These are phyloP conservation scores for Yponomeuta plumbellus DNA, from an alignment of 2,888 invertebrate species.

Conservation along the genomic window DNA sequence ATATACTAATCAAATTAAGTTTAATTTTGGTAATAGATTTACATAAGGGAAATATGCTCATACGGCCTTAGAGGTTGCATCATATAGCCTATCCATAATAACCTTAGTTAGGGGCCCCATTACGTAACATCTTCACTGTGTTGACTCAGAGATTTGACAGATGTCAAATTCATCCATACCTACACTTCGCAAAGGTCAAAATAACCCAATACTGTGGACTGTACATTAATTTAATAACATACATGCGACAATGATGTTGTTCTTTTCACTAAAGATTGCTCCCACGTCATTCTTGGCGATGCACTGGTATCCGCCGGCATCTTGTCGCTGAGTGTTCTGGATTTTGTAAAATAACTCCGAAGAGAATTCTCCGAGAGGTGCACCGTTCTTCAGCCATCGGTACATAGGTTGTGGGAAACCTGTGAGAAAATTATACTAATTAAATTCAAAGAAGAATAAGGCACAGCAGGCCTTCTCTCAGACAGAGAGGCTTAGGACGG, in stretches of 20 bases:
- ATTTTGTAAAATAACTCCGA: constrained; percentile 90
- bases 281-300: constrained; percentile 94
- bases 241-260: constrained; percentile 94
- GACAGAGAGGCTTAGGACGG: too few species aligned
- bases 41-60: too few species aligned
- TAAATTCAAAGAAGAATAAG: not conserved
- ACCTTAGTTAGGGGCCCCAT: too few species aligned
- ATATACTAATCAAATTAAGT: not conserved
- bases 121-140: too few species aligned
- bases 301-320: constrained; percentile 95
- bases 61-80: too few species aligned
- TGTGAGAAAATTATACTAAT: constrained; percentile 51
- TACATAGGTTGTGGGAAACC: constrained; percentile 95
- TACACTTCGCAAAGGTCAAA: not conserved
- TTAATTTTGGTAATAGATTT: too few species aligned
- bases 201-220: not conserved
- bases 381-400: constrained; percentile 93
- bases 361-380: constrained; percentile 86
- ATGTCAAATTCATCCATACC: not conserved
- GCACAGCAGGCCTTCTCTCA: not conserved
- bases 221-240: constrained; percentile 63
- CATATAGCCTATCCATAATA: too few species aligned
- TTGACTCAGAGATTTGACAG: too few species aligned
- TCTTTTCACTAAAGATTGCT: constrained; percentile 93
- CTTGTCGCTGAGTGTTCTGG: constrained; percentile 85